Percentiles rank a stretch among this genome's conserved stretches.
Evolutionary conservation across 2,888 invertebrate species (phyloP).

Genomic region (Nowickia ferox): DNA sequence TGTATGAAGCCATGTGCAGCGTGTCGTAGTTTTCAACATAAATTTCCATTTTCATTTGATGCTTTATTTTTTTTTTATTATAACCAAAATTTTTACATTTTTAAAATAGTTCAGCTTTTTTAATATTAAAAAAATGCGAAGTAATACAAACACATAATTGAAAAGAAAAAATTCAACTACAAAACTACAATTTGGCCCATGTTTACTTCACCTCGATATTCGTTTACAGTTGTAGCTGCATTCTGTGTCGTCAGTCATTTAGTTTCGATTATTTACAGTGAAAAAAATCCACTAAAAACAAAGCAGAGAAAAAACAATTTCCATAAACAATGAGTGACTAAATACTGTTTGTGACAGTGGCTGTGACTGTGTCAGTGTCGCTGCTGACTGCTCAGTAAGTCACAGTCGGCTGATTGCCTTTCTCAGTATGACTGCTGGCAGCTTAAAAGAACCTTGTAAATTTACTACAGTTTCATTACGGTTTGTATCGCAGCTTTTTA

Average conservation of each 20-base stretch:
- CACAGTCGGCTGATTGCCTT: conserved; percentile 6
- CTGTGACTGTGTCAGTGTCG: conserved; percentile 1
- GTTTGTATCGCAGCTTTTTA: conserved; percentile 37
- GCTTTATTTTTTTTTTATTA: no score
- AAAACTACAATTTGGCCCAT: no score
- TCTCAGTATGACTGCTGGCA: conserved; percentile 7
- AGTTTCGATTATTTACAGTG: conserved; percentile 28
- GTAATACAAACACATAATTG: no score
- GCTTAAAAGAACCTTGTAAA: conserved; percentile 56
- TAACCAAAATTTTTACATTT: no score
- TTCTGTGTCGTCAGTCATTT: neutral
- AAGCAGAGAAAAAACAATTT: neutral
- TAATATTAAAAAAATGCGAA: no score
- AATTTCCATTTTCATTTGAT: no score
- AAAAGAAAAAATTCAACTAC: no score
- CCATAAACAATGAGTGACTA: neutral
- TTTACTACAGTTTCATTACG: conserved; percentile 48
- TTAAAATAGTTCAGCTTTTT: no score
- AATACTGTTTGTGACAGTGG: conserved; percentile 7
- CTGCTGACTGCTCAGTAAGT: conserved; percentile 3
- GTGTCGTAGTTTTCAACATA: no score
- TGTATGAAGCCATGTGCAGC: no score
- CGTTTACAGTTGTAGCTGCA: no score
- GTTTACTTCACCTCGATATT: no score
- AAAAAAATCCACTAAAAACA: conserved; percentile 8